Conservation (phyloP, 2,797 vertebrate species). For the Thaleichthys pacificus region DNA sequence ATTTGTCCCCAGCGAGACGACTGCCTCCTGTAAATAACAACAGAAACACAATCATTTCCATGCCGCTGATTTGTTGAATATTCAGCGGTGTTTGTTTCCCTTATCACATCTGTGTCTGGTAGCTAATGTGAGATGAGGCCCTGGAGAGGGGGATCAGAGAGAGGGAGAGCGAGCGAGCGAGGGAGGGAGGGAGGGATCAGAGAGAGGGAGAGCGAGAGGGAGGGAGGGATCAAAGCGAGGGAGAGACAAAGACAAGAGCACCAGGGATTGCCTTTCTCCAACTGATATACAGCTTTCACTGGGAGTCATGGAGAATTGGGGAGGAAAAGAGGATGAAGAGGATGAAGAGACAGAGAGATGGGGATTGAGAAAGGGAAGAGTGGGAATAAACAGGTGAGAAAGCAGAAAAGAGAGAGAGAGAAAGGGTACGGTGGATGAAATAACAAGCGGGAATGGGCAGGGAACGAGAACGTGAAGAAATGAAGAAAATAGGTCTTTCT, state of each 20-base stretch:
- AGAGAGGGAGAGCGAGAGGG: background rate
- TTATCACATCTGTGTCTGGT: constrained; percentile 32
- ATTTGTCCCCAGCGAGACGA: background rate
- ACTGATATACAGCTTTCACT: background rate
- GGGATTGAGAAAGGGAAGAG: background rate
- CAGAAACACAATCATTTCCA: constrained; percentile 27
- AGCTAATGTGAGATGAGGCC: constrained; percentile 27
- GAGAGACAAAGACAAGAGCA: background rate
- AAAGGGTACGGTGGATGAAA: background rate
- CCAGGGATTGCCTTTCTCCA: background rate
- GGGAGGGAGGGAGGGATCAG: background rate
- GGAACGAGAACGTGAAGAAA: background rate
- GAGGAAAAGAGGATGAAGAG: background rate
- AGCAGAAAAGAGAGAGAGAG: background rate
- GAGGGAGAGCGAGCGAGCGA: background rate
- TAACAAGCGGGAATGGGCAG: too few species aligned
- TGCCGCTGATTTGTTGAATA: constrained; percentile 26
- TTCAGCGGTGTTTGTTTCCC: constrained; percentile 31
- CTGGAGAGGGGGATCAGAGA: constrained; percentile 12
- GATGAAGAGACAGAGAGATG: background rate
- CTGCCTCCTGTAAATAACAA: constrained; percentile 24
- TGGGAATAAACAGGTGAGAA: background rate
- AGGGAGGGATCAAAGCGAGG: background rate
- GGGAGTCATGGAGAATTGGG: background rate
- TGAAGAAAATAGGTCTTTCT: background rate